Evolutionary conservation across 2,888 invertebrate genomes (phyloP), one percentile per base, ranked within the genome.

Genomic region (Polydrusus pterygomalis): DNA sequence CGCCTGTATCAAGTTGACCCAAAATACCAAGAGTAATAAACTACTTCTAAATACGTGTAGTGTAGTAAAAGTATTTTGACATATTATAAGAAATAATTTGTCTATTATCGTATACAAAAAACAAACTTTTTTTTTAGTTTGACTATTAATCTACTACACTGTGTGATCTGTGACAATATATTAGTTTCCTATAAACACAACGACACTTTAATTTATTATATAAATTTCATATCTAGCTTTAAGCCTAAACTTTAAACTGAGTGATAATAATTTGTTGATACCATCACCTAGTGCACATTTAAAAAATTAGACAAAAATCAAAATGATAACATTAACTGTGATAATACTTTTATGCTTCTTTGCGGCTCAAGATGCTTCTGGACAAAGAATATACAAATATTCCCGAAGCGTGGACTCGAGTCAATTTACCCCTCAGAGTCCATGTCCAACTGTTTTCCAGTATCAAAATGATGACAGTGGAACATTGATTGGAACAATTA

Each of bases 401-500:
- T 64, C 71, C 20, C 38, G 71, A 51, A 68, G 45, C 38, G 60
- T 76, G n/a, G 72, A 76, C 47, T 70, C 18, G 10, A 54, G 60
- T 17, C 69, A 54, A 20, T 64, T 67, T 15, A 18, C 34, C 13
- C 43, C 40, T 3, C 63, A 72, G n/a, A 86, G 86, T 75, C 87
- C 87, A 6, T 88, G 88, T 75, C 87, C 87, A 3, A 74, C 80
- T n/a, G 79, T 84, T 34, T 88, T 87, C 78, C 82, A 84, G 63
- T 90, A 90, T 80, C 83, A 84, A 63, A 87, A 84, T 75, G 88
- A 89, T 78, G 87, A 87, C 7, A 80, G 80, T 49, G 82, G 82
- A 2, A 84, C 87, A 63, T 85, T 89, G 82, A 87, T 87, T 79
- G 90, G 90, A 6, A 73, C 87, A 30, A 81, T 89, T 20, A 84